Evolutionary conservation across 1,140 invertebrate species (phyloP).

Genomic region (Philotrypesis tridentata): DNA sequence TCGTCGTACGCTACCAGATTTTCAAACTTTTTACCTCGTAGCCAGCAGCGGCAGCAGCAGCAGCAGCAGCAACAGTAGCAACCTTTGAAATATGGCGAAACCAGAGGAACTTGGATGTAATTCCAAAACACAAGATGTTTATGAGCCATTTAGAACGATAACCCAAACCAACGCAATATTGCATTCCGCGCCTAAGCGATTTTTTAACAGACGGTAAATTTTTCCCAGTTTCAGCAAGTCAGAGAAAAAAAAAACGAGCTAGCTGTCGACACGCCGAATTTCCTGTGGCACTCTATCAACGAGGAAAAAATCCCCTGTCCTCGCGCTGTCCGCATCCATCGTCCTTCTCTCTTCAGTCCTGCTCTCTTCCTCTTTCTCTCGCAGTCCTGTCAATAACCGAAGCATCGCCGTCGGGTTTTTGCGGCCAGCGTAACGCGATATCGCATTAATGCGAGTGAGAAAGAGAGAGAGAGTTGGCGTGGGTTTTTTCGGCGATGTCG

Average conservation of each 20-base stretch:
- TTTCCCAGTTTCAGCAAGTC: no score
- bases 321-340: not conserved
- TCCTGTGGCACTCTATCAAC: not conserved
- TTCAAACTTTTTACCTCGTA: not conserved
- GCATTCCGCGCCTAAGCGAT: no score
- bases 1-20: not conserved
- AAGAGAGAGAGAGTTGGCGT: constrained; percentile 65
- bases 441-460: constrained; percentile 61
- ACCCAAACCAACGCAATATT: no score
- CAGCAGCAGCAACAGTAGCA: no score
- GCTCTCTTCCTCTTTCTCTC: no score
- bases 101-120: not conserved
- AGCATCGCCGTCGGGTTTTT: not conserved
- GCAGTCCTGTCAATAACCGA: not conserved
- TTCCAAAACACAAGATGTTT: not conserved
- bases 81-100: not conserved
- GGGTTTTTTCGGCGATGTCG: constrained; percentile 56
- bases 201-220: no score
- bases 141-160: not conserved
- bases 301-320: not conserved
- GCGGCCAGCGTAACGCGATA: constrained; percentile 56
- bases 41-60: no score
- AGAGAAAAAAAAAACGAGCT: not conserved
- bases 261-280: not conserved
- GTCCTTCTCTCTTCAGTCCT: no score